Evolutionary conservation across 1,140 invertebrate species (phyloP), one percentile per base, ranked within the genome.

Genomic region (Amyelois transitella): DNA sequence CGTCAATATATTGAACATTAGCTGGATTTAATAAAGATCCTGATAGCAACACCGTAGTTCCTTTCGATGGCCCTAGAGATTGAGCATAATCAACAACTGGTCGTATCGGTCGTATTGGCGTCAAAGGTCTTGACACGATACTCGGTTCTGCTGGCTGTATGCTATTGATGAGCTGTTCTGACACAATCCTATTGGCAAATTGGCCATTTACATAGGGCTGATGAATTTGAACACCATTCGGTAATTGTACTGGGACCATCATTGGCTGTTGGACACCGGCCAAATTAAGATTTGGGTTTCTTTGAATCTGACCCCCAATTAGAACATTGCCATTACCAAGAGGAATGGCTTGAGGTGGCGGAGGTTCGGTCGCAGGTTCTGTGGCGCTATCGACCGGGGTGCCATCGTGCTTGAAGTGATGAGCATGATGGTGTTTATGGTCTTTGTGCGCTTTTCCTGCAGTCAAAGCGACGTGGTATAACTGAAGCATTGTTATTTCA

Each of bases 371-470:
- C 0, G 81, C 81, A 0, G 89, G 80, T 25, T 89, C 73, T 0
- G 85, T 88, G 0, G 89, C 88, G 0, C 84, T 77, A 18, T 91
- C 91, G 43, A 92, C 83, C 12, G 90, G 90, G n/a, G 77, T 86
- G 1, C 93, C 93, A 59, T 95, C 92, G 66, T 95, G 94, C 64
- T 92, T 92, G 64, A 92, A 94, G 60, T 94, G 92, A 69, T 95
- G 94, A 0, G 90, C 94, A 69, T 95, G 94, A 70, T 95, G 94
- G 64, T 95, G 94, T 70, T 95, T 95, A 79, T 95, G 94, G 69
- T 95, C 94, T 51, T 92, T 93, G 74, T 95, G 94, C 0, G 94
- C 94, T 81, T 95, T 95, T 0, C 94, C 94, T 1, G 94, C 94
- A 0, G 93, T 94, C 28, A 96, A 76, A 0, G 94, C 94, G 0